Base-by-base conservation (phyloP, 2,113 vertebrate species). In the Suricata suricatta region DNA sequence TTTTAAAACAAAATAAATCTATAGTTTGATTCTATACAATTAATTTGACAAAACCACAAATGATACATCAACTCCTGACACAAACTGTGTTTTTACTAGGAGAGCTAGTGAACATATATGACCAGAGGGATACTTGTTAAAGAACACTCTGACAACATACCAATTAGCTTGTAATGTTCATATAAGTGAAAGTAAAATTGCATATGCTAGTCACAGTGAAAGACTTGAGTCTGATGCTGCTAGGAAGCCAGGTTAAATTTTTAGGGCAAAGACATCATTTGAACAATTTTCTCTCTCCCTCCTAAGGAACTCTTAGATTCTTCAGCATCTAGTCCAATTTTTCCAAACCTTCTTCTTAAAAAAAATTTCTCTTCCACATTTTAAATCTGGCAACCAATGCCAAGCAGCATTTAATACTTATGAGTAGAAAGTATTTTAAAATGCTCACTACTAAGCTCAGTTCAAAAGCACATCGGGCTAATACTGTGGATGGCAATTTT, bases 11-110 rank as follows among this genome's bases (percentile, higher is more conserved):
- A 80, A 84, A 88, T 74, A 77, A 68, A 60, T n/a, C 47, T 52
- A n/a, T 21, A 64, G 5, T 88, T 83, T 84, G n/a, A 84, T 69
- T 93, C 41, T 25, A 91, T 3, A 87, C 13, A 80, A 44, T 66
- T 84, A 74, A 93, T 80, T 93, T 93, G 41, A 68, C 68, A 44
- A 91, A 94, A 93, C 27, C n/a, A 87, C 19, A 8, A 97, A 44
- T 50, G 41, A 21, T 25, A 52, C n/a, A 90, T 87, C 66, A 80
- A 90, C 13, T 76, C 17, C 88, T 68, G 68, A 10, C 60, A 89
- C 17, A 38, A 87, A 85, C 29, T 4, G 41, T 38, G 13, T 68
- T 41, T 95, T 98, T 77, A 69, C 33, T 72, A 77, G 33, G 96
- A 33, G 57, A 80, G 10, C n/a, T 74, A 19, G 25, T 77, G 29